Conservation (phyloP, 2,113 vertebrate genomes). For the Podiceps cristatus region DNA sequence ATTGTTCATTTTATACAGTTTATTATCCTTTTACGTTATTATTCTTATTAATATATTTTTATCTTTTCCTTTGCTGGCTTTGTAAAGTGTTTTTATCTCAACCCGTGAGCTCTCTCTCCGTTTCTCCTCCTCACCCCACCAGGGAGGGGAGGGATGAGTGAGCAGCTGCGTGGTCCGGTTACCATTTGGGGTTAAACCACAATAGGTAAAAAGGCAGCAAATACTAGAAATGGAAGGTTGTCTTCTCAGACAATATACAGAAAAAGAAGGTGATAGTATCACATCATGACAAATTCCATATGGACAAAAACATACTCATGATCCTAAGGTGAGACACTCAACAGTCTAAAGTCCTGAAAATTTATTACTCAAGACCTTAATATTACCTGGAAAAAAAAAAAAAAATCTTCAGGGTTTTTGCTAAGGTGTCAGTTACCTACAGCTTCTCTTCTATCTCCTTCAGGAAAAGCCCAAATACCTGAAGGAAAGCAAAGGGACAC, state of each 20-base stretch:
- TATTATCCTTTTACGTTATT: no score
- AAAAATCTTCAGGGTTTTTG: background rate
- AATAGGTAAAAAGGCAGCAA: background rate
- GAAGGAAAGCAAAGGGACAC: fast-evolving
- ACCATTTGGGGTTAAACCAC: no score
- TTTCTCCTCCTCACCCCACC: no score
- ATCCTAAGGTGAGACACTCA: background rate
- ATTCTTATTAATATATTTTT: no score
- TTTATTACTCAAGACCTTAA: fast-evolving
- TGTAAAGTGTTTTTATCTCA: no score
- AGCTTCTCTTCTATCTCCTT: background rate
- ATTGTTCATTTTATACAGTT: no score
- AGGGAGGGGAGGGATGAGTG: no score
- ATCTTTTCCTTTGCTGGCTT: no score
- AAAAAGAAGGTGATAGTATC: background rate
- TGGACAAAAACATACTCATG: background rate
- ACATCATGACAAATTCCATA: background rate
- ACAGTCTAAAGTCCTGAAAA: background rate
- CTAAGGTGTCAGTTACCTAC: background rate
- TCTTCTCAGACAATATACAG: background rate
- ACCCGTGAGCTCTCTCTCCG: no score
- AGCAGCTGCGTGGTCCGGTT: no score
- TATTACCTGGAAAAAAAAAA: background rate
- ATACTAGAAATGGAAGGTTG: background rate
- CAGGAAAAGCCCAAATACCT: background rate